phyloP scores from a whole-genome alignment of 2,113 vertebrate species.

The Oncorhynchus masou region DNA sequence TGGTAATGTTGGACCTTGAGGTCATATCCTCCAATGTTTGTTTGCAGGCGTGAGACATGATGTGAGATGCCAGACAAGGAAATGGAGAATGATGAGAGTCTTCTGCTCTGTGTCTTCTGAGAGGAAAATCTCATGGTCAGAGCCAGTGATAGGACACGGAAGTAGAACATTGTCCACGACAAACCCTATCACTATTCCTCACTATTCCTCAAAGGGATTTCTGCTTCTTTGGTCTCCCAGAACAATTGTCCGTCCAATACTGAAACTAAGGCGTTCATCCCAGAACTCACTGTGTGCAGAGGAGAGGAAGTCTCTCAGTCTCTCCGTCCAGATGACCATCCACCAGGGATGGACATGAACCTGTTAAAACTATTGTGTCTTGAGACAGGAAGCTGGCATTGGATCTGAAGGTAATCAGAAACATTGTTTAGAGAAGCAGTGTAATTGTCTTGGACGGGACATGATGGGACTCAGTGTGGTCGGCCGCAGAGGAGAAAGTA shows the following conservation, averaged over 20 bases:
- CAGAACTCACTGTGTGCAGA: not conserved
- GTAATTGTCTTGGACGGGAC: constrained; percentile 17
- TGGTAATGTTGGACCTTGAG: no score
- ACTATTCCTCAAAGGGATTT: no score
- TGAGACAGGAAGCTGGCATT: constrained; percentile 15
- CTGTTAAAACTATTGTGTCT: constrained; percentile 38
- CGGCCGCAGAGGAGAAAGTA: constrained; percentile 12
- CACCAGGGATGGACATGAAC: constrained; percentile 30
- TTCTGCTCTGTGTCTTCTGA: no score
- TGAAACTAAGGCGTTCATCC: no score
- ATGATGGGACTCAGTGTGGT: constrained; percentile 35
- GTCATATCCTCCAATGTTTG: no score
- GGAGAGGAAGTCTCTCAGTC: constrained; percentile 28
- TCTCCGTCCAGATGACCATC: constrained; percentile 24
- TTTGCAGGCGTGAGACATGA: no score
- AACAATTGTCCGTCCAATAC: not conserved
- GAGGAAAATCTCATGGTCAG: no score
- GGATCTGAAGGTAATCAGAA: constrained; percentile 20
- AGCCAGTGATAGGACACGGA: no score
- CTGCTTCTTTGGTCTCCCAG: not conserved
- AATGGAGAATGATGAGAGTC: no score
- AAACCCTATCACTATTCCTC: no score
- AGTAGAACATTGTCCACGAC: no score
- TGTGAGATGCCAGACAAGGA: no score
- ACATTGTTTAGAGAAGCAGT: constrained; percentile 32